These are phyloP conservation scores for Epiperipatus broadwayi DNA, from an alignment of 2,888 invertebrate genomes.

Conservation along the genomic window DNA sequence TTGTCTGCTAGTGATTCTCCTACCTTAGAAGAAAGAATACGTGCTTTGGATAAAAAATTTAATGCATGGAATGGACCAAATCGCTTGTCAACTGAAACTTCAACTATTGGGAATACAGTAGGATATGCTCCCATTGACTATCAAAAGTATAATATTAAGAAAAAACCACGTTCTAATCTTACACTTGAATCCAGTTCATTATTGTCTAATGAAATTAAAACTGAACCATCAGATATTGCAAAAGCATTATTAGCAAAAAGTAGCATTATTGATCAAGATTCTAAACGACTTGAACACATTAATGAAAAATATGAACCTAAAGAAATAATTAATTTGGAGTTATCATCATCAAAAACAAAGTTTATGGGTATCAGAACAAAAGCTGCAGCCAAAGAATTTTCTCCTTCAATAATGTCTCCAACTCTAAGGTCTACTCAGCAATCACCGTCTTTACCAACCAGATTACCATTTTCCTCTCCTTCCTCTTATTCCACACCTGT, in stretches of 20 bases:
- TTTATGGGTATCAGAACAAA: conserved; percentile 20
- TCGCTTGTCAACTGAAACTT: conserved; percentile 21
- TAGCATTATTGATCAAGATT: conserved; percentile 88
- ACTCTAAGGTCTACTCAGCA: conserved; percentile 3
- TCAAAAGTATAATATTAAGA: conserved; percentile 26
- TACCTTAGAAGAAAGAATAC: conserved; percentile 71
- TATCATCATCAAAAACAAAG: conserved; percentile 12
- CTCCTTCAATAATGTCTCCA: conserved; percentile 16
- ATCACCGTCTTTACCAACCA: conserved; percentile 1
- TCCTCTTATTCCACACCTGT: conserved; percentile 6
- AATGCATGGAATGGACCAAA: no score
- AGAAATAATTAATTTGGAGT: conserved; percentile 18
- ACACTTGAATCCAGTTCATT: no score
- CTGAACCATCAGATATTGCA: conserved; percentile 81
- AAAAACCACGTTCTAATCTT: conserved; percentile 24
- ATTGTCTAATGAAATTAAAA: conserved; percentile 50
- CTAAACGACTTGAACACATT: conserved; percentile 62
- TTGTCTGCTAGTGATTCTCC: conserved; percentile 21
- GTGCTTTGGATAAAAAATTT: conserved; percentile 77
- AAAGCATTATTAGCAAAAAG: conserved; percentile 74
- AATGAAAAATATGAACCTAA: conserved; percentile 53
- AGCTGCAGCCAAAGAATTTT: conserved; percentile 22
- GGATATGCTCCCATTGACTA: conserved; percentile 21
- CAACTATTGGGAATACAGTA: conserved; percentile 31
- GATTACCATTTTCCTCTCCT: conserved; percentile 11